A percentile compares a stretch with the other conserved stretches of the same genome.
phyloP scores from a whole-genome alignment of 2,888 invertebrate species.

The Oithona nana region DNA sequence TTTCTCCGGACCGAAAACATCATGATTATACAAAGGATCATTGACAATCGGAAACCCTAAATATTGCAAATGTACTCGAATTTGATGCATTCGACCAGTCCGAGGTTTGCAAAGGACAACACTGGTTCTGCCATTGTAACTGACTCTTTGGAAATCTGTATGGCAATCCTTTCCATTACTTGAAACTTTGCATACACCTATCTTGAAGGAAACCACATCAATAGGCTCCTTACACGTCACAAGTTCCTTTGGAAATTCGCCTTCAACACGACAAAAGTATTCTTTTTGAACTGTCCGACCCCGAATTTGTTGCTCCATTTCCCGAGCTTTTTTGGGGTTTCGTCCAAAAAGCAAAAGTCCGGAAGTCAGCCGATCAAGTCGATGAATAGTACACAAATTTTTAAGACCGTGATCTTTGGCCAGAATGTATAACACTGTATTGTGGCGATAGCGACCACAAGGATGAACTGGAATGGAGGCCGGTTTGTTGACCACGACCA shows the following conservation, averaged over 20 bases:
- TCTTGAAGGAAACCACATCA: constrained; percentile 80
- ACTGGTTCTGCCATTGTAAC: constrained; percentile 71
- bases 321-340: constrained; percentile 74
- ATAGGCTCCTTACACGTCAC: constrained; percentile 75
- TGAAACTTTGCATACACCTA: constrained; percentile 85
- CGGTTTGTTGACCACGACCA: constrained; percentile 99
- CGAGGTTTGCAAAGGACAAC: constrained; percentile 83
- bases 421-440: constrained; percentile 86
- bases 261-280: constrained; percentile 85
- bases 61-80: constrained; percentile 92
- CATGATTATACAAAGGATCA: constrained; percentile 89
- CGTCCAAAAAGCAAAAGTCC: constrained; percentile 79
- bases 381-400: constrained; percentile 79
- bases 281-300: constrained; percentile 80
- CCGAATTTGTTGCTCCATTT: constrained; percentile 85
- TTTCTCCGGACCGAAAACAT: constrained; percentile 79
- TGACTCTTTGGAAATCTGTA: constrained; percentile 73
- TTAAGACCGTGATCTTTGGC: constrained; percentile 87
- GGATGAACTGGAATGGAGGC: constrained; percentile 98
- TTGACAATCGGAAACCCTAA: constrained; percentile 95
- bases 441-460: constrained; percentile 91
- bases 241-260: constrained; percentile 58
- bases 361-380: constrained; percentile 88
- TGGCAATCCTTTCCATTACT: constrained; percentile 78
- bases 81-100: constrained; percentile 97